phyloP scores from a whole-genome alignment of 2,888 invertebrate species.

The Erebia palarica region DNA sequence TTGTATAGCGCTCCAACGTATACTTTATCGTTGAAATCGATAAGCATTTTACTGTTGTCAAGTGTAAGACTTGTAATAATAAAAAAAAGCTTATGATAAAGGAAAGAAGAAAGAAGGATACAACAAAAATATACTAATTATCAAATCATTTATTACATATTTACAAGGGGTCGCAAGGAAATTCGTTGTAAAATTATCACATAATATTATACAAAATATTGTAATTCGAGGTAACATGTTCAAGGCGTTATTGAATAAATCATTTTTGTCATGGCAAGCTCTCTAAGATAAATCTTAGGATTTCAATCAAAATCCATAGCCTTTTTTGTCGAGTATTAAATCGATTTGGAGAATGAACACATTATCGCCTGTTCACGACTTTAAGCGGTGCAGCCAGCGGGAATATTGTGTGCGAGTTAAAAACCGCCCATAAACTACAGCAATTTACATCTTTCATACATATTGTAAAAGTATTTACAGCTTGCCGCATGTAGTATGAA shows the following conservation, averaged over 20 bases:
- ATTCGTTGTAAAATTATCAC: slow-evolving; percentile 52
- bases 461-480: not conserved
- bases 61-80: no score
- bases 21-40: no score
- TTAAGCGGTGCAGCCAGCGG: not conserved
- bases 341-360: slow-evolving; percentile 35
- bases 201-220: slow-evolving; percentile 19
- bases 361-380: slow-evolving; percentile 6
- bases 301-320: not conserved
- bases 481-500: not conserved
- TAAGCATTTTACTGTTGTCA: no score
- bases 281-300: slow-evolving; percentile 1
- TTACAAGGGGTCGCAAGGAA: slow-evolving; percentile 57
- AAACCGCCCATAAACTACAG: not conserved
- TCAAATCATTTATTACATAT: slow-evolving; percentile 53
- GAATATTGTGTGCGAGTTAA: not conserved
- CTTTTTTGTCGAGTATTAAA: slow-evolving; percentile 34
- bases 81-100: no score
- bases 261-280: slow-evolving; percentile 28
- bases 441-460: no score
- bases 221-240: not conserved
- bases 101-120: slow-evolving; percentile 23
- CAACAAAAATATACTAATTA: slow-evolving; percentile 28
- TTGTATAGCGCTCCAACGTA: no score
- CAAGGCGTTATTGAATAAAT: slow-evolving; percentile 6